Evolutionary conservation across 2,113 vertebrate species (phyloP).

Genomic region (Periophthalmodon schlosseri): DNA sequence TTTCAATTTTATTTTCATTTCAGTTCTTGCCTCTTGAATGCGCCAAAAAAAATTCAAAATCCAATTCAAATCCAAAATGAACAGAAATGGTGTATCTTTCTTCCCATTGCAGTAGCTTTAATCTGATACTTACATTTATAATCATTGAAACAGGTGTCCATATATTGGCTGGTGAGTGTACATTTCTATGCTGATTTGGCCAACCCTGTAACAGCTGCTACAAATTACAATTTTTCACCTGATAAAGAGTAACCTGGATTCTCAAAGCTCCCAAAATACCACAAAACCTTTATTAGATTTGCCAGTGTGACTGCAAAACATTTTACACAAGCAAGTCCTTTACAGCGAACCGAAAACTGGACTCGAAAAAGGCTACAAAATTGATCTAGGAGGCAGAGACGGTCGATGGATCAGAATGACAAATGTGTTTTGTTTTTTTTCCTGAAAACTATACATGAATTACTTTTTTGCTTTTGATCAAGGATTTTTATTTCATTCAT

Average conservation of each 20-base stretch:
- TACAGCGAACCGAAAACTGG: conserved; percentile 20
- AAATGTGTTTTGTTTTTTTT: conserved; percentile 41
- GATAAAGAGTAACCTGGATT: conserved; percentile 80
- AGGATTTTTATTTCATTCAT: too few species aligned
- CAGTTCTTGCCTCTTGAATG: too few species aligned
- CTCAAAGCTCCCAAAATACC: conserved; percentile 61
- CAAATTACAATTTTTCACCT: conserved; percentile 78
- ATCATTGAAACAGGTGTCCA: neutral
- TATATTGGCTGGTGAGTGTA: neutral
- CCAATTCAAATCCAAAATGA: too few species aligned
- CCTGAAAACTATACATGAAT: conserved; percentile 39
- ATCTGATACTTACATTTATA: neutral
- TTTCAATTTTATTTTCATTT: too few species aligned
- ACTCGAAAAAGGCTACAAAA: conserved; percentile 18
- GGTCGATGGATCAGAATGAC: conserved; percentile 49
- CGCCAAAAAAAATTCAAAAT: too few species aligned
- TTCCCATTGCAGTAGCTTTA: too few species aligned
- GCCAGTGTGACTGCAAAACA: conserved; percentile 34
- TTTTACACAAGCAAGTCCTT: conserved; percentile 55
- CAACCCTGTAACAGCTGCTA: conserved; percentile 78
- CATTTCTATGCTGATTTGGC: conserved; percentile 54
- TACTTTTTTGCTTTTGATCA: too few species aligned
- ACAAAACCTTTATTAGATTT: conserved; percentile 52
- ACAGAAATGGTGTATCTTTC: too few species aligned
- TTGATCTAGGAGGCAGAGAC: conserved; percentile 23